phyloP scores from a whole-genome alignment of 2,888 invertebrate genomes.

The Subacronicta megacephala region DNA sequence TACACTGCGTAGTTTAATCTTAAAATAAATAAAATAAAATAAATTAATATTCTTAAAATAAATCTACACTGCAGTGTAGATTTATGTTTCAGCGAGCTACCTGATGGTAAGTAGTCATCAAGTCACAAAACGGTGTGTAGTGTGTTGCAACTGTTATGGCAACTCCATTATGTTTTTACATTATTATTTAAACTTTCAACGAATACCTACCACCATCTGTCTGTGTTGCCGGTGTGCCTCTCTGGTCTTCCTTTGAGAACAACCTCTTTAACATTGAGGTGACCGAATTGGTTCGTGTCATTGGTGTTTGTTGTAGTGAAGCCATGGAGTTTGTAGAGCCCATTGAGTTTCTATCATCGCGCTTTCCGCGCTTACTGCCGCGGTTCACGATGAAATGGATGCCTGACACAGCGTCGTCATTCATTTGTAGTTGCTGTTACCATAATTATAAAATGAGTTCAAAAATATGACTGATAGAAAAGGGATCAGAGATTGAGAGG shows the following conservation, averaged over 20 bases:
- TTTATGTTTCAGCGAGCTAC: no score
- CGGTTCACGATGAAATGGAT: constrained; percentile 92
- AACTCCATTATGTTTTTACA: no score
- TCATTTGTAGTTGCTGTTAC: constrained; percentile 89
- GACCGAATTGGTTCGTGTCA: constrained; percentile 93
- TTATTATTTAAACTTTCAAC: no score
- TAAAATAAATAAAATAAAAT: no score
- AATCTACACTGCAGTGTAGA: no score
- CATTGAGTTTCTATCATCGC: constrained; percentile 83
- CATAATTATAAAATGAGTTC: constrained; percentile 6
- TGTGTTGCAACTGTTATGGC: no score
- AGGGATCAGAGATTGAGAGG: background rate
- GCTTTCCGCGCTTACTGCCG: constrained; percentile 83
- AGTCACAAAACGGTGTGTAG: no score
- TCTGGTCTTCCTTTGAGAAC: constrained; percentile 93
- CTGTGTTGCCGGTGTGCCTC: constrained; percentile 71
- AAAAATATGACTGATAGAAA: background rate
- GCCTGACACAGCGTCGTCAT: constrained; percentile 92
- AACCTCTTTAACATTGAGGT: constrained; percentile 94
- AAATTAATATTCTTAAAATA: no score
- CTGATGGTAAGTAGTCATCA: no score
- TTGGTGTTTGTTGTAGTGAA: constrained; percentile 91
- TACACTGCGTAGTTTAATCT: no score
- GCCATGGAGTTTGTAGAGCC: constrained; percentile 86
- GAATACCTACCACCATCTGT: constrained; percentile 83